A percentile compares a stretch with the other conserved stretches of the same genome.
Evolutionary conservation across 2,797 vertebrate species (phyloP).

Genomic region (Antennarius maculatus): DNA sequence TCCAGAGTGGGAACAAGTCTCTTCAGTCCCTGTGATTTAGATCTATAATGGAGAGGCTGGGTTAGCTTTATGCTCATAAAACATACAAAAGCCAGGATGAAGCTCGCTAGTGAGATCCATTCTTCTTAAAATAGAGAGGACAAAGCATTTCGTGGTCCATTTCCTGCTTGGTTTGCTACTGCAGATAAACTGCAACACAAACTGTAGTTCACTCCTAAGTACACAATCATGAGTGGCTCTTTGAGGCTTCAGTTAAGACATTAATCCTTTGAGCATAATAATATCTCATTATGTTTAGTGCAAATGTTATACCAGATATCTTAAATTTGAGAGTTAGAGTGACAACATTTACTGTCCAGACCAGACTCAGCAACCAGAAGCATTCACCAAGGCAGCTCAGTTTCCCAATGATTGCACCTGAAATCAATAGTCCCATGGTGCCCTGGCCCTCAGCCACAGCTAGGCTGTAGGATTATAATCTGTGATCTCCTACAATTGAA

Average conservation of each 20-base stretch:
- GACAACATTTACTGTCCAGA: too few relatives aligned
- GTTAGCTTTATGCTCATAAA: not conserved
- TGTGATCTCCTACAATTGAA: too few relatives aligned
- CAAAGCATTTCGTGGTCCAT: not conserved
- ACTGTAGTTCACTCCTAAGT: not conserved
- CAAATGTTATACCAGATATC: too few relatives aligned
- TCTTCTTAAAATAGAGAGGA: constrained; percentile 2
- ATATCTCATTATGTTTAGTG: too few relatives aligned
- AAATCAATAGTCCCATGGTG: too few relatives aligned
- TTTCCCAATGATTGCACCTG: too few relatives aligned
- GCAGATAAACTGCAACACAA: constrained; percentile 8
- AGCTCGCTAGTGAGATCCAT: not conserved
- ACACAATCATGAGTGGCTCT: not conserved
- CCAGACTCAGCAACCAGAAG: too few relatives aligned
- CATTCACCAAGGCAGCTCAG: too few relatives aligned
- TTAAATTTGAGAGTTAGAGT: too few relatives aligned
- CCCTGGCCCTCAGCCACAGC: too few relatives aligned
- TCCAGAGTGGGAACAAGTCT: constrained; percentile 1
- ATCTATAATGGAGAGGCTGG: constrained; percentile 10
- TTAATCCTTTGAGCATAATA: not conserved
- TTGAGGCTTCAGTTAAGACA: not conserved
- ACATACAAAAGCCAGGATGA: not conserved
- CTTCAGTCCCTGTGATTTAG: constrained; percentile 7
- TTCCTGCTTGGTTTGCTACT: not conserved
- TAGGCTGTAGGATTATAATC: too few relatives aligned